phyloP scores from a whole-genome alignment of 2,888 invertebrate genomes.

The Glyphotaelius pellucidus region DNA sequence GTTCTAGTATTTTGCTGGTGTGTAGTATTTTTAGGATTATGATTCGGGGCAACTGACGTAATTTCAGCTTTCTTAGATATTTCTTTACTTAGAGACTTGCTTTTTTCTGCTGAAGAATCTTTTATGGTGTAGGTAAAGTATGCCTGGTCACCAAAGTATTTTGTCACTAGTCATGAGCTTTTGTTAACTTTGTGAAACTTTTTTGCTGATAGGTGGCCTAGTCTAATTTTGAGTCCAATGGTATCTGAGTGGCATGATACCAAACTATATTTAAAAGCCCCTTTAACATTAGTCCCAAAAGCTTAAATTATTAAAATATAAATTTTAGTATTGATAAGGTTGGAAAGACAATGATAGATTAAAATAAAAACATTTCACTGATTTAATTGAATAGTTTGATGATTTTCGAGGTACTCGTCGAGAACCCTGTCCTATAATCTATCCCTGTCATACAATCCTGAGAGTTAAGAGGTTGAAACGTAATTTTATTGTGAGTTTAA shows the following conservation, averaged over 20 bases:
- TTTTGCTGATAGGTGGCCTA: background rate
- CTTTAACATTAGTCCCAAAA: background rate
- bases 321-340: background rate
- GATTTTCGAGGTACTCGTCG: background rate
- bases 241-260: background rate
- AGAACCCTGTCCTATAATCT: background rate
- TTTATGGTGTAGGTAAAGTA: too few species aligned
- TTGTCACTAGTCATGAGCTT: too few species aligned
- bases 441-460: too few species aligned
- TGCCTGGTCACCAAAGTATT: too few species aligned
- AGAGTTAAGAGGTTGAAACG: too few species aligned
- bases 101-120: background rate
- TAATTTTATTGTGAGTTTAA: too few species aligned
- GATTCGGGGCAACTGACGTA: background rate
- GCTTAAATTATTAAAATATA: background rate
- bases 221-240: background rate
- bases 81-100: background rate
- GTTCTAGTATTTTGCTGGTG: background rate
- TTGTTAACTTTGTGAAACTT: background rate
- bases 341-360: background rate
- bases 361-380: background rate
- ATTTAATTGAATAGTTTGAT: background rate
- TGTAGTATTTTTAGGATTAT: background rate
- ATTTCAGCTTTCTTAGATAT: background rate
- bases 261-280: background rate